Percentiles rank a stretch among this genome's conserved stretches.
phyloP scores from a whole-genome alignment of 2,888 invertebrate species.

The Agrochola litura region DNA sequence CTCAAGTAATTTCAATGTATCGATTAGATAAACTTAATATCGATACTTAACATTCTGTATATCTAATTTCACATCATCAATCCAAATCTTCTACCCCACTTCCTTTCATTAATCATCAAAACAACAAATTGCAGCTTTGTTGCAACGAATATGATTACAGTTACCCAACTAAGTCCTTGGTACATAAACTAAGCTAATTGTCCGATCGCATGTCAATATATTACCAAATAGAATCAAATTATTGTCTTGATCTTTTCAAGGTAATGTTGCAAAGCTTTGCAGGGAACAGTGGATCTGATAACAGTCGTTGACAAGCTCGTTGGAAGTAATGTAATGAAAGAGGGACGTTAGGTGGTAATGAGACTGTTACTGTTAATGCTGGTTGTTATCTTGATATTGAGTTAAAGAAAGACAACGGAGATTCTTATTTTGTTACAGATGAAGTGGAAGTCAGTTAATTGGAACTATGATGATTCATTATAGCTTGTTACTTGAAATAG shows the following conservation, averaged over 20 bases:
- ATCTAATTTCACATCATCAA: slow-evolving; percentile 40
- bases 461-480: no score
- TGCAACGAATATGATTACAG: slow-evolving; percentile 43
- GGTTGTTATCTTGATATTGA: not conserved
- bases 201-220: slow-evolving; percentile 53
- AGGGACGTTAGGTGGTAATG: not conserved
- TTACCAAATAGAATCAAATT: slow-evolving; percentile 65
- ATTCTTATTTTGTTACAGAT: not conserved
- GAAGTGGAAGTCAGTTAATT: not conserved
- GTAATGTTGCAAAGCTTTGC: slow-evolving; percentile 55
- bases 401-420: not conserved
- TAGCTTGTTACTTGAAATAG: not conserved
- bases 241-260: slow-evolving; percentile 59
- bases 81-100: slow-evolving; percentile 10
- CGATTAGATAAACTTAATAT: slow-evolving; percentile 14
- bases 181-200: slow-evolving; percentile 50
- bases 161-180: slow-evolving; percentile 56
- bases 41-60: slow-evolving; percentile 15
- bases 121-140: slow-evolving; percentile 43
- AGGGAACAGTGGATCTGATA: slow-evolving; percentile 55
- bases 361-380: slow-evolving; percentile 7
- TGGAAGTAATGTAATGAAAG: slow-evolving; percentile 21
- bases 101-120: slow-evolving; percentile 48
- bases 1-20: slow-evolving; percentile 12
- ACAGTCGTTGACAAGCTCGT: slow-evolving; percentile 35